Conservation (phyloP, 2,797 vertebrate genomes). For the Neosilurus mollespiculum region DNA sequence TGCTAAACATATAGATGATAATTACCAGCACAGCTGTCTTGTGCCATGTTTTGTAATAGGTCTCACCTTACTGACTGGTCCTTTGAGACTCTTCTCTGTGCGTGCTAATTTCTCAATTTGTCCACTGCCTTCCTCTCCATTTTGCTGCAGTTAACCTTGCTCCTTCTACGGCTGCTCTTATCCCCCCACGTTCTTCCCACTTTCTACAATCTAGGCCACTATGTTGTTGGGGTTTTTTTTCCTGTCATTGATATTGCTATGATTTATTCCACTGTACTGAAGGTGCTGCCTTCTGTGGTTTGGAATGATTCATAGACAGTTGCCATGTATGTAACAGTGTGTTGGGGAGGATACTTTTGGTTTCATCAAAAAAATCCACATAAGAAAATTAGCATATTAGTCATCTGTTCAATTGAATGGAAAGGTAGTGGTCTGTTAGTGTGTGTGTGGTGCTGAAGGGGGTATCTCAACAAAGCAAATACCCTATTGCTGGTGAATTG, state of each 20-base stretch:
- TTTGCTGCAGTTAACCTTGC: constrained; percentile 72
- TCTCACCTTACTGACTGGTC: constrained; percentile 69
- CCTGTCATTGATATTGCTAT: constrained; percentile 63
- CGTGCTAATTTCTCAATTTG: constrained; percentile 80
- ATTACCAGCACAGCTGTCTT: constrained; percentile 76
- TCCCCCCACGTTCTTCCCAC: constrained; percentile 50
- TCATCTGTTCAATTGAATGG: constrained; percentile 65
- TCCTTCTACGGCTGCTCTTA: constrained; percentile 58
- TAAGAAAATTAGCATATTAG: constrained; percentile 64
- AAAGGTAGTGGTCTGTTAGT: constrained; percentile 51
- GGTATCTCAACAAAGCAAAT: no score
- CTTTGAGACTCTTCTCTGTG: constrained; percentile 69
- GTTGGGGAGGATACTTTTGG: constrained; percentile 63
- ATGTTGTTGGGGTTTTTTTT: not conserved
- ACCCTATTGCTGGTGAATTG: no score
- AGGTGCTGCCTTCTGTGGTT: constrained; percentile 57
- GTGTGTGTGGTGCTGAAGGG: not conserved
- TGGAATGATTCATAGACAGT: constrained; percentile 59
- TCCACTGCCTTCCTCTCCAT: constrained; percentile 65
- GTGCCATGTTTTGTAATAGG: constrained; percentile 75
- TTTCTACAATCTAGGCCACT: constrained; percentile 65
- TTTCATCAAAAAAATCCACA: constrained; percentile 59
- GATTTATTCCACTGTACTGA: constrained; percentile 61
- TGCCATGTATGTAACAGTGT: constrained; percentile 48
- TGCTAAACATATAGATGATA: constrained; percentile 74